Evolutionary conservation across 2,113 vertebrate genomes (phyloP), one percentile per base, ranked within the genome.

Genomic region (Polyodon spathula): DNA sequence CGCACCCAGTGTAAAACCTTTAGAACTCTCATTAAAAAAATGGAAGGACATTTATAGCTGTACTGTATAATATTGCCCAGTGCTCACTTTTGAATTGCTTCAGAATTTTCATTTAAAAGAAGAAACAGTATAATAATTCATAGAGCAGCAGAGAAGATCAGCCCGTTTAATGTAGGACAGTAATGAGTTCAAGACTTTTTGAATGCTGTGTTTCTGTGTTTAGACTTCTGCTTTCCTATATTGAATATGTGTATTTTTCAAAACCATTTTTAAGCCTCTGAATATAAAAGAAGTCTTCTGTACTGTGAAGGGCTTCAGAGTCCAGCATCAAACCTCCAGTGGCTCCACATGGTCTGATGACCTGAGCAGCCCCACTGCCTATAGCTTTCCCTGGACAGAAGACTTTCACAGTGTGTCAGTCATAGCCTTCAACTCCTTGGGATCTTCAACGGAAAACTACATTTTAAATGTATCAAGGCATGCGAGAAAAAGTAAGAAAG

Each of bases 341-440:
- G 85, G 80, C 3, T 6, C 27, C 37, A 73, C 77, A 11, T 83
- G 70, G 74, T 74, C 67, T 14, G 69, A 87, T n/a, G 48, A 52
- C 17, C 78, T 85, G 3, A 77, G 74, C 37, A 70, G 69, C 50
- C 68, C 67, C 17, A 88, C 88, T 8, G 78, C 66, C 16, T 86
- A 83, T 71, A 90, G 80, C 0, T 97, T 97, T 27, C 67, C 75
- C 0, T 92, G 92, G 90, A 71, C 69, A 6, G 84, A 86, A 14
- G 78, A 76, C 40, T 66, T 60, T 0, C 92, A 91, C 11, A 86
- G 78, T 0, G 4, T 98, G 52, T 91, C 86, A 0, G 63, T 98
- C n/a, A 41, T 85, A 66, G 90, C 94, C 15, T 51, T 81, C 78
- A 98, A 98, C 60, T 89, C 85, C 14, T 0, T 92, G 15, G 95